A percentile compares a stretch with the other conserved stretches of the same genome.
These are phyloP conservation scores for Microtus oregoni DNA, from an alignment of 2,113 vertebrate genomes.

Conservation along the genomic window DNA sequence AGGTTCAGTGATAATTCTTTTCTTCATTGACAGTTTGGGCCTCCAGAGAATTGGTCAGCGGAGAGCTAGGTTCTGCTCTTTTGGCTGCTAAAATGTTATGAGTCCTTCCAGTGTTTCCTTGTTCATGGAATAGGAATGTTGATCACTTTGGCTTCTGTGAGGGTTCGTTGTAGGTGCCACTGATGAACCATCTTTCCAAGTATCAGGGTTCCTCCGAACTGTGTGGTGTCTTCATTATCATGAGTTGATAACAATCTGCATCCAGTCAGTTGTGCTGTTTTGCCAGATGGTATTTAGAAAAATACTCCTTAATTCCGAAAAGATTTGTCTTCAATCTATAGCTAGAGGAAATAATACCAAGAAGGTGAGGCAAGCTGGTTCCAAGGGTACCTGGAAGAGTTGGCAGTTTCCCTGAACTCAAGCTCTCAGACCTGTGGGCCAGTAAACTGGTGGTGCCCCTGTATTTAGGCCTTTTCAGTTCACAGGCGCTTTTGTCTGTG, in stretches of 20 bases:
- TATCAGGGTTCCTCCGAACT: background rate
- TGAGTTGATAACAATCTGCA: background rate
- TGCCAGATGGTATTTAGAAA: constrained; percentile 19
- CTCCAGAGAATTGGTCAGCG: background rate
- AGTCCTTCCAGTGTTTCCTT: background rate
- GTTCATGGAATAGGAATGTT: background rate
- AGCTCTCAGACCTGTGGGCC: background rate
- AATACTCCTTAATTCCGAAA: constrained; percentile 40
- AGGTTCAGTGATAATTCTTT: background rate
- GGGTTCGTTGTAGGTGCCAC: background rate
- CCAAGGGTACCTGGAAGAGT: background rate
- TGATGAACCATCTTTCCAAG: background rate
- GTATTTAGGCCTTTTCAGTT: background rate
- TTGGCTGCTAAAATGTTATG: background rate
- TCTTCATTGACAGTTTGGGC: background rate
- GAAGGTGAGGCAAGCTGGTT: background rate
- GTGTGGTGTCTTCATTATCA: background rate
- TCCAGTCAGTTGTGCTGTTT: constrained; percentile 34
- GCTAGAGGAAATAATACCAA: background rate
- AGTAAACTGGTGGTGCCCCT: background rate
- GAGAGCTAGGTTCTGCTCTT: background rate
- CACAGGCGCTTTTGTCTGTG: background rate
- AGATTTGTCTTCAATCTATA: background rate
- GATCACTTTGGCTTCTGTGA: background rate
- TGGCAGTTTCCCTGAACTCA: background rate